Conservation (phyloP, 2,113 vertebrate genomes). For the Mesocricetus auratus region DNA sequence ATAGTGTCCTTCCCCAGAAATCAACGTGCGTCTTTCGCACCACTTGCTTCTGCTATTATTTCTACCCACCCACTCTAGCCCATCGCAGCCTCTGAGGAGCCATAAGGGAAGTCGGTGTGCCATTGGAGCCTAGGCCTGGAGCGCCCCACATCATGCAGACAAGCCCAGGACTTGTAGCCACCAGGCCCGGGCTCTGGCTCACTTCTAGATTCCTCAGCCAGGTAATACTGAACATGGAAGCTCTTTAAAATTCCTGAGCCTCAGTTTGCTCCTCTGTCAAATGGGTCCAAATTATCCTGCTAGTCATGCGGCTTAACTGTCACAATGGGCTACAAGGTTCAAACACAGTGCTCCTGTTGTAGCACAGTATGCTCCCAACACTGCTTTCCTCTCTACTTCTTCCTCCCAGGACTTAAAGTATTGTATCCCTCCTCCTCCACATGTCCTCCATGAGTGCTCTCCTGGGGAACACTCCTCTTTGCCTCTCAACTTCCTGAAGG, state of each 20-base stretch:
- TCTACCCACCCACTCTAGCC: neutral
- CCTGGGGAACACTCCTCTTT: neutral
- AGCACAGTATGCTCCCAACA: neutral
- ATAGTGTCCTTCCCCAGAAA: neutral
- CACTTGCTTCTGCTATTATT: neutral
- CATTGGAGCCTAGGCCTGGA: neutral
- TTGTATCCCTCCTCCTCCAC: neutral
- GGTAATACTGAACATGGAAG: neutral
- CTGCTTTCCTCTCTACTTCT: neutral
- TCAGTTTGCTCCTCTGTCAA: neutral
- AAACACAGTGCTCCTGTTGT: neutral
- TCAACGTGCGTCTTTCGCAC: neutral
- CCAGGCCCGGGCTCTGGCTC: neutral
- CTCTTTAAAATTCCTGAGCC: neutral
- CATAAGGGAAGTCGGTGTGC: neutral
- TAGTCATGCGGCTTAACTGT: neutral
- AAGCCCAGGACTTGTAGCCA: neutral
- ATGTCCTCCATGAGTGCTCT: neutral
- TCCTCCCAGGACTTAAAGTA: neutral
- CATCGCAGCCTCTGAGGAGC: neutral
- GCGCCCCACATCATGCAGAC: neutral
- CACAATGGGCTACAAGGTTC: neutral
- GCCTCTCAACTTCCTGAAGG: neutral
- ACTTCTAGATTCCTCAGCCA: neutral
- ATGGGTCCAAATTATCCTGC: neutral